Evolutionary conservation across 2,113 vertebrate genomes (phyloP), one percentile per base, ranked within the genome.

Genomic region (Daubentonia madagascariensis): DNA sequence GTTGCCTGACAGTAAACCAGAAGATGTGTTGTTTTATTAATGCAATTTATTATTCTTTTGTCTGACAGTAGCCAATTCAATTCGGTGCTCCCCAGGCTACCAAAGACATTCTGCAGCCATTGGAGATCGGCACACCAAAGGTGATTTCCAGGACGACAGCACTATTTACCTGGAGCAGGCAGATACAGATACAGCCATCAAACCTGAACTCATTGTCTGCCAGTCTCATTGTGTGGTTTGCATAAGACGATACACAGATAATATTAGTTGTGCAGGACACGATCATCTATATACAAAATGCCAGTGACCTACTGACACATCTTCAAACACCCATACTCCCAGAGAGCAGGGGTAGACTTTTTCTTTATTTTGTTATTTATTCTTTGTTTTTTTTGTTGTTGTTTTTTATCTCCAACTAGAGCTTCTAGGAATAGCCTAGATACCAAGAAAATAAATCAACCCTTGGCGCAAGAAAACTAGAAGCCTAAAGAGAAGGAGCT

Each of bases 31-130:
- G 57, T 90, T 94, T 95, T 95, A 97, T 89, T 95, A 94, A 89
- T 40, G 79, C 61, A 96, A 85, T 96, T 94, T 92, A 72, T 91
- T 97, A 96, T 63, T 86, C 67, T 91, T 94, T 91, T 79, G 72
- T 85, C 92, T 85, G 87, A 95, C 0, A 90, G 84, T 9, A 52
- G 76, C 80, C 75, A 78, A 72, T 86, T 96, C 87, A 88, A 45
- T 6, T 40, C 17, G 50, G 68, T 70, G 61, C 57, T 79, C 68
- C 78, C 61, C 23, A 80, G 89, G 45, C 80, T 86, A 75, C 68
- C 57, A 65, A 61, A 54, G 25, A 83, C 59, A 93, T 79, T 89
- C 54, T 78, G 3, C 14, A 93, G 65, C 23, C 68, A 32, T 2
- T 1, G 4, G 88, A 92, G 45, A 90, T 18, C 57, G 80, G 88